phyloP scores from a whole-genome alignment of 2,797 vertebrate species.

The Crax fasciolata region DNA sequence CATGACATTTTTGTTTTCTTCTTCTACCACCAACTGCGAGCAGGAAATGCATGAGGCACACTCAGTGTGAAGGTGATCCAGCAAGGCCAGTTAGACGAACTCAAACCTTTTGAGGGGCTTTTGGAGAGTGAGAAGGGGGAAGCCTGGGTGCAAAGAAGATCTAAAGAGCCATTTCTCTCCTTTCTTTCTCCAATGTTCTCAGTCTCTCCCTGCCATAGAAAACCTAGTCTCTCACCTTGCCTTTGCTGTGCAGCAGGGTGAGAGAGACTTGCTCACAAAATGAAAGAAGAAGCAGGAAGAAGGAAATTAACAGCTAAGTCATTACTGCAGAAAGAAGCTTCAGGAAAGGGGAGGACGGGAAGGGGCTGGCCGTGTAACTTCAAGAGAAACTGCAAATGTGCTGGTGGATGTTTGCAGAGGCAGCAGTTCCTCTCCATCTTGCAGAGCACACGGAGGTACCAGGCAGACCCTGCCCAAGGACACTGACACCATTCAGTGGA shows the following conservation, averaged over 20 bases:
- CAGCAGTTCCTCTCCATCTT: not conserved
- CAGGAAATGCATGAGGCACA: not conserved
- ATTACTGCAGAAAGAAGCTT: not conserved
- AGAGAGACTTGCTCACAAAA: not conserved
- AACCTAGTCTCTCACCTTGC: not conserved
- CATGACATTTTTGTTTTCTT: not conserved
- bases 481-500: slow-evolving; percentile 51
- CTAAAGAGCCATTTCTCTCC: not conserved
- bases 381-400: not conserved
- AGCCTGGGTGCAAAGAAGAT: not conserved
- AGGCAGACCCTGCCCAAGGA: slow-evolving; percentile 19
- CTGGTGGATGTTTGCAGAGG: not conserved
- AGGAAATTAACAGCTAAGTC: slow-evolving; percentile 41
- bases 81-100: not conserved
- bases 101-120: not conserved
- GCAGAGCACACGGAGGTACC: not conserved
- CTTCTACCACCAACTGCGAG: not conserved
- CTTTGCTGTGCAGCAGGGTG: not conserved
- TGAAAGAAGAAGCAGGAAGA: not conserved
- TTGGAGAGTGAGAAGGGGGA: not conserved
- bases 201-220: not conserved
- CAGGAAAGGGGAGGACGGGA: not conserved
- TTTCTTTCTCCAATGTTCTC: not conserved
- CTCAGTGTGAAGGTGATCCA: rapidly evolving
- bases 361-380: not conserved